phyloP scores from a whole-genome alignment of 2,888 invertebrate species.

The Nycteola revayana region DNA sequence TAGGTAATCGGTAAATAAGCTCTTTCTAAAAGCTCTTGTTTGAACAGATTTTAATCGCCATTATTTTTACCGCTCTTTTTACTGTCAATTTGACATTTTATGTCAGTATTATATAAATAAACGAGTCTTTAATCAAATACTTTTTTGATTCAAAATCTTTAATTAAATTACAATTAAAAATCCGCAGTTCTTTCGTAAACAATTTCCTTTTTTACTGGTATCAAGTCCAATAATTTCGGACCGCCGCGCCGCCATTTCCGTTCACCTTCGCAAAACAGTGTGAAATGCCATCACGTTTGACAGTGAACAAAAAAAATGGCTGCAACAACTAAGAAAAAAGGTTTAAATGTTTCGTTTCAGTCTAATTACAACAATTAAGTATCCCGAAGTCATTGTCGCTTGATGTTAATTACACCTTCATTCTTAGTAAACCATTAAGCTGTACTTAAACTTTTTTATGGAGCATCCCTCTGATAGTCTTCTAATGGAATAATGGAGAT shows the following conservation, averaged over 20 bases:
- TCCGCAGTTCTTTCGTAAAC: no score
- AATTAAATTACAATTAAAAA: no score
- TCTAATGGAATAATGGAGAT: no score
- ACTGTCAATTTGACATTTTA: neutral
- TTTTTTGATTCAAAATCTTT: no score
- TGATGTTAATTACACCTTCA: constrained; percentile 26
- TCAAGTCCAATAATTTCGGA: no score
- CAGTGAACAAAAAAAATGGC: constrained; percentile 9
- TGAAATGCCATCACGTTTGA: constrained; percentile 7
- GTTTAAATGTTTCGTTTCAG: constrained; percentile 21
- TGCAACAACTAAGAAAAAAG: constrained; percentile 22
- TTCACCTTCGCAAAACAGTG: neutral
- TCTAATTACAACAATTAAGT: constrained; percentile 49
- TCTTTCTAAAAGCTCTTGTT: no score
- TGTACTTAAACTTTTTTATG: constrained; percentile 24
- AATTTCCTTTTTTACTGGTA: no score
- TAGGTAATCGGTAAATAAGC: no score
- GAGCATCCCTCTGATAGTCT: constrained; percentile 6
- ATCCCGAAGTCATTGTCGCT: constrained; percentile 39
- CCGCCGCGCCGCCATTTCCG: neutral
- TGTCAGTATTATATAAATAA: neutral
- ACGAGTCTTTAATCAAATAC: no score
- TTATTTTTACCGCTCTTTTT: neutral
- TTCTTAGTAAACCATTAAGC: constrained; percentile 45
- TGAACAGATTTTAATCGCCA: no score